Conservation (phyloP, 2,888 invertebrate genomes). For the Drosophila seclusa region DNA sequence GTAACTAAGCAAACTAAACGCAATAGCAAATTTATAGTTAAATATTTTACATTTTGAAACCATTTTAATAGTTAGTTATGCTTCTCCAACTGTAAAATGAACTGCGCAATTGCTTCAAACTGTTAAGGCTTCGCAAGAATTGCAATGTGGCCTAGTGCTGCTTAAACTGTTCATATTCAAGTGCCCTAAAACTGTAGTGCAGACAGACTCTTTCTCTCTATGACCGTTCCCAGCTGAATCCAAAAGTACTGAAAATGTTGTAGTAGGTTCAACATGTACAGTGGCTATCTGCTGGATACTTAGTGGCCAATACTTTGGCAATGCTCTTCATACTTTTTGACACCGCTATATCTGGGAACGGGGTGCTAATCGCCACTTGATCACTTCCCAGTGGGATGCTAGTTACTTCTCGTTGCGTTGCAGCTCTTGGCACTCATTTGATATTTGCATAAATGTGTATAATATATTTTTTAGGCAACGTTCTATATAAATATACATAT, state of each 20-base stretch:
- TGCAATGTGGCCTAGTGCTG: not conserved
- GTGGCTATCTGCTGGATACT: not conserved
- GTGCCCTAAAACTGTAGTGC: not conserved
- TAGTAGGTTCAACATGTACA: not conserved
- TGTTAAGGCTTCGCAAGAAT: not conserved
- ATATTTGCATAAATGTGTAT: not conserved
- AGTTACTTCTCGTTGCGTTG: not conserved
- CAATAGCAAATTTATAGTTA: not conserved
- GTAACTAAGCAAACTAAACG: not conserved
- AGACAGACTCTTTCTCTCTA: not conserved
- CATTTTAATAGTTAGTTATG: not conserved
- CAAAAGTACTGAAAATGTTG: constrained; percentile 10
- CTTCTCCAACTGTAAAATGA: not conserved
- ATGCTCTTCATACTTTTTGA: not conserved
- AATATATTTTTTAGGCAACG: not conserved
- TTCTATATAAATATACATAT: constrained; percentile 10
- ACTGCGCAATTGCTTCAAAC: not conserved
- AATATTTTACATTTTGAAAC: not conserved
- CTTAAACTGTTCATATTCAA: not conserved
- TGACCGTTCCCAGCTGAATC: not conserved
- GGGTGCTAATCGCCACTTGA: not conserved
- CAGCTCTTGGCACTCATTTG: not conserved
- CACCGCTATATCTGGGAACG: not conserved
- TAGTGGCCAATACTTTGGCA: not conserved
- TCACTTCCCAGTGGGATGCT: not conserved